Base-by-base conservation (phyloP, 2,888 invertebrate species). In the Drosophila pegasa region DNA sequence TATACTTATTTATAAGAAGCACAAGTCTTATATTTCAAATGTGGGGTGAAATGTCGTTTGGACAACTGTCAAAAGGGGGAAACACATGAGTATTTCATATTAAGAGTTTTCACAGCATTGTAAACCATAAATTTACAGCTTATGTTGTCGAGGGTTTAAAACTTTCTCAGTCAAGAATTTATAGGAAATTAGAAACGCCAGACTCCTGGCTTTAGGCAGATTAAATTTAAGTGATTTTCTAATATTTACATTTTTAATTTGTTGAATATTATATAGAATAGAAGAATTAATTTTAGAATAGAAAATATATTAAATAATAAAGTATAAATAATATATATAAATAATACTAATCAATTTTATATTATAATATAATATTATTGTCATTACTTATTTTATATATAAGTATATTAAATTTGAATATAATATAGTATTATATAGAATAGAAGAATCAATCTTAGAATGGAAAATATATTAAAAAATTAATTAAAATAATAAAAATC, bases 91-190 rank as follows among this genome's bases (percentile, higher is more conserved):
- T 7, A 10, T 27, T 2, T 27, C 16, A 9, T 6, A 25, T 25
- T 43, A 45, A 16, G 25, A 16, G 25, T 27, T 45, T 27, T 27
- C 43, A 27, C 43, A n/a, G 25, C n/a, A 25, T 9, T 9, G 22
- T n/a, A 22, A 45, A 27, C 45, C 27, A 45, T 45, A 45, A 45
- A 45, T 27, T 45, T 45, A 45, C 16, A 45, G 45, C 12, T 45
- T 16, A 45, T 16, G 27, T 10, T 45, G 27, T 45, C 25, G 1
- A 45, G 7, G 18, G 12, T 27, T 45, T 18, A 10, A 1, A 18
- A 45, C 0, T 18, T 45, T 45, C 27, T 29, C 16, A 29, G 27
- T 12, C 0, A 29, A 18, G 27, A 45, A 45, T 45, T 27, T 29
- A 27, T 16, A 3, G 0, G 45, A 16, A 27, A 27, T 45, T 16